Evolutionary conservation across 2,888 invertebrate species (phyloP).

Genomic region (Xylophagus ater): DNA sequence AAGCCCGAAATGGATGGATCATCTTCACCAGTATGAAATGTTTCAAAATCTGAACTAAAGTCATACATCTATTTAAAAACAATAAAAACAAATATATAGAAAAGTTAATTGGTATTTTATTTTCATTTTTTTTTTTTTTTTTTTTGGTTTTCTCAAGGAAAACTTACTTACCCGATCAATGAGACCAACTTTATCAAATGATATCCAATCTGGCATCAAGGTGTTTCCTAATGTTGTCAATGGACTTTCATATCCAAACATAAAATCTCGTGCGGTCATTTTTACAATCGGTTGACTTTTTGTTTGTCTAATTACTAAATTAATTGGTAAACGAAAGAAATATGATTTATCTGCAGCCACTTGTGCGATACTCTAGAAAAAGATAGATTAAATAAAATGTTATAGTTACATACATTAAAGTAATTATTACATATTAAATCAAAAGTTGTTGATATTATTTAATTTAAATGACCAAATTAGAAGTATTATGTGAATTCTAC

Average conservation of each 20-base stretch:
- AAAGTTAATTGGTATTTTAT: neutral
- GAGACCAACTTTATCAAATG: conserved; percentile 75
- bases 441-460: no score
- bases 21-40: conserved; percentile 59
- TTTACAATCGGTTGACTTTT: conserved; percentile 57
- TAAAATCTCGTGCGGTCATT: conserved; percentile 77
- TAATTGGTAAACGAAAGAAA: conserved; percentile 56
- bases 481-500: no score
- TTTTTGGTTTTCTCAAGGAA: neutral
- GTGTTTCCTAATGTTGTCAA: conserved; percentile 74
- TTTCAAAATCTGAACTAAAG: conserved; percentile 67
- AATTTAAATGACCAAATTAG: no score
- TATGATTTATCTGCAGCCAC: conserved; percentile 55
- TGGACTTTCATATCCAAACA: conserved; percentile 79
- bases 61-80: conserved; percentile 63
- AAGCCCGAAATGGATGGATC: conserved; percentile 54
- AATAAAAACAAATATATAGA: conserved; percentile 3
- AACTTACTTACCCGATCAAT: conserved; percentile 67
- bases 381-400: neutral
- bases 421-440: no score
- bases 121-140: neutral
- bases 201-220: conserved; percentile 72
- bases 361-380: conserved; percentile 66
- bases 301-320: conserved; percentile 56
- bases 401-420: no score